Conservation (phyloP, 2,113 vertebrate species). For the Silurus asotus region DNA sequence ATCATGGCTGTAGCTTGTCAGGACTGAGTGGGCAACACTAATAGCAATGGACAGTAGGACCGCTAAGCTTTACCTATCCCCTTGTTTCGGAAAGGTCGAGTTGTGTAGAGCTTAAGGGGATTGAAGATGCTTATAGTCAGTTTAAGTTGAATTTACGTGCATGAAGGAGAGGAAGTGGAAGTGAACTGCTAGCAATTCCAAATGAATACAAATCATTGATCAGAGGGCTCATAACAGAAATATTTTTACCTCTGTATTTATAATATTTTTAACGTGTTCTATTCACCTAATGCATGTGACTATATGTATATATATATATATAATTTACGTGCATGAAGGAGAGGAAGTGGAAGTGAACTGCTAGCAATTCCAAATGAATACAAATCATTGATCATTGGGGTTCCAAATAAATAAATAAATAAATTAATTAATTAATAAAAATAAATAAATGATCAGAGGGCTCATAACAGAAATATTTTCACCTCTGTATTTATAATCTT, state of each 20-base stretch:
- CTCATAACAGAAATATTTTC: conserved; percentile 3
- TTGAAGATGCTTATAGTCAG: conserved; percentile 44
- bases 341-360: conserved; percentile 36
- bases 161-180: conserved; percentile 32
- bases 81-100: conserved; percentile 33
- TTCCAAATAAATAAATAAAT: no score
- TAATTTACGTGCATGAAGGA: conserved; percentile 22
- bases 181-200: conserved; percentile 4
- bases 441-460: no score
- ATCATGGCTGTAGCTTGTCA: conserved; percentile 63
- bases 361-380: not conserved
- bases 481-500: not conserved
- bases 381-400: not conserved
- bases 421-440: no score
- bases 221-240: not conserved
- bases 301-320: no score
- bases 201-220: not conserved
- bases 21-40: conserved; percentile 56
- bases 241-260: not conserved
- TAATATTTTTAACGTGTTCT: not conserved
- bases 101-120: conserved; percentile 42
- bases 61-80: conserved; percentile 44
- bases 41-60: conserved; percentile 40
- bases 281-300: not conserved
- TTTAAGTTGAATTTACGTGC: conserved; percentile 37